A percentile compares a stretch with the other conserved stretches of the same genome.
Evolutionary conservation across 1,140 invertebrate species (phyloP).

Genomic region (Brachionus rotundiformis): DNA sequence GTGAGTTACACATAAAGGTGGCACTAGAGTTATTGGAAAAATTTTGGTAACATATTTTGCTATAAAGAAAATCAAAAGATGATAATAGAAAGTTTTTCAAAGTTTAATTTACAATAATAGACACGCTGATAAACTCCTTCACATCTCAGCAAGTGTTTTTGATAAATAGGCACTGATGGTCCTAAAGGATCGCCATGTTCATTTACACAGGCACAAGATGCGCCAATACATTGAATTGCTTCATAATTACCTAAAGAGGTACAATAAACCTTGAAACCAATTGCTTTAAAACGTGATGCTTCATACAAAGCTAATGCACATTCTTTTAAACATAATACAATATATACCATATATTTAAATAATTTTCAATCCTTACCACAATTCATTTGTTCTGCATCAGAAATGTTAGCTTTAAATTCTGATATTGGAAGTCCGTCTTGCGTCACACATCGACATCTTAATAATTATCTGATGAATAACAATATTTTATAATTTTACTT

Average conservation of each 20-base stretch:
- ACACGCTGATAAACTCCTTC: slow-evolving; percentile 49
- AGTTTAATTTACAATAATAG: slow-evolving; percentile 9
- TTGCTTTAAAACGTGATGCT: background rate
- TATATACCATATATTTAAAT: background rate
- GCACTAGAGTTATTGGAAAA: background rate
- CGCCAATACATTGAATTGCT: slow-evolving; percentile 34
- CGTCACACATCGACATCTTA: slow-evolving; percentile 26
- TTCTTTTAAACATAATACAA: no score
- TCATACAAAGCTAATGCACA: slow-evolving; percentile 40
- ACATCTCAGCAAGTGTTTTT: slow-evolving; percentile 46
- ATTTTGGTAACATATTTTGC: slow-evolving; percentile 3
- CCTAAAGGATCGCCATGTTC: slow-evolving; percentile 42
- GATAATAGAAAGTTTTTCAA: background rate
- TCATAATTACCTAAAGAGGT: slow-evolving; percentile 39
- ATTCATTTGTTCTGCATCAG: slow-evolving; percentile 25
- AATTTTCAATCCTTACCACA: slow-evolving; percentile 45
- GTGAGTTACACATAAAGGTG: slow-evolving; percentile 34
- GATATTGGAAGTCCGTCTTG: slow-evolving; percentile 25
- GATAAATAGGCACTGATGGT: slow-evolving; percentile 31
- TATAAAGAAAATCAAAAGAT: background rate
- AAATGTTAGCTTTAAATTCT: slow-evolving; percentile 29
- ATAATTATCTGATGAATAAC: background rate
- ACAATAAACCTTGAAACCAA: slow-evolving; percentile 48
- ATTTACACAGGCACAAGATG: slow-evolving; percentile 47
- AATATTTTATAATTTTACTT: no score